Conservation (phyloP, 2,113 vertebrate species). For the Chamaetylas fuelleborni region DNA sequence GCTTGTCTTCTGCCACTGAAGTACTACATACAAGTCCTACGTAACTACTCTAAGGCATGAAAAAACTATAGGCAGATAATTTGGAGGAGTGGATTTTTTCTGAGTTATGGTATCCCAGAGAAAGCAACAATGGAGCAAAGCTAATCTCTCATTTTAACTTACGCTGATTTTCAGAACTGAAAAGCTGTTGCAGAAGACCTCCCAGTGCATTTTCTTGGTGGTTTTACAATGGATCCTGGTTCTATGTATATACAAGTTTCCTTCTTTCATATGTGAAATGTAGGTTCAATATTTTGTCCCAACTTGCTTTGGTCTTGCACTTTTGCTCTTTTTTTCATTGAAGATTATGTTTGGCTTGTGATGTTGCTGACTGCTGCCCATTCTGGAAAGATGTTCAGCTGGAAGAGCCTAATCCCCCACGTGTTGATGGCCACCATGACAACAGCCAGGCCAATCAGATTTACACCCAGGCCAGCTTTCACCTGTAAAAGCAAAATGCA, state of each 20-base stretch:
- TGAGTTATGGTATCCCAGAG: background rate
- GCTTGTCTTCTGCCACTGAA: background rate
- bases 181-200: background rate
- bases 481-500: constrained; percentile 76
- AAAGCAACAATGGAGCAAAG: background rate
- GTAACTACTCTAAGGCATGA: background rate
- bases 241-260: background rate
- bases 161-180: background rate
- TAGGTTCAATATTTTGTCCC: background rate
- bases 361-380: constrained; percentile 85
- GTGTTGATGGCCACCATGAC: constrained; percentile 95
- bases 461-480: constrained; percentile 95
- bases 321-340: background rate
- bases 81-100: background rate
- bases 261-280: background rate
- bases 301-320: background rate
- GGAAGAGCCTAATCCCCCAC: constrained; percentile 92
- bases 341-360: constrained; percentile 70
- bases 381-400: constrained; percentile 85
- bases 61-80: background rate
- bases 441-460: constrained; percentile 91
- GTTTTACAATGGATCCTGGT: background rate
- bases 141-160: background rate
- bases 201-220: background rate
- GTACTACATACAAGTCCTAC: background rate